Conservation (phyloP, 2,797 vertebrate genomes). For the Phyllotis vaccarum region DNA sequence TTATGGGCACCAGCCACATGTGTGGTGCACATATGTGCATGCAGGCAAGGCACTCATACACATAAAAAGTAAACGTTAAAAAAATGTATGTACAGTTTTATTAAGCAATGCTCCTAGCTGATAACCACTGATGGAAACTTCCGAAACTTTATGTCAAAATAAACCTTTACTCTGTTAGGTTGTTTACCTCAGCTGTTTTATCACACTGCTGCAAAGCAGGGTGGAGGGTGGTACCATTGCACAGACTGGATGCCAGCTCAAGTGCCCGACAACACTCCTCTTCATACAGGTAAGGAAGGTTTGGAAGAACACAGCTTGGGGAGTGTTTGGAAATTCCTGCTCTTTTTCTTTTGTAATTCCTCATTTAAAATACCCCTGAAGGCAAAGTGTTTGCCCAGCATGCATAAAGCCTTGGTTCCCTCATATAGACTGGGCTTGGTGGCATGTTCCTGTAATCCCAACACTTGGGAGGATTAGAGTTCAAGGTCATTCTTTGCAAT, state of each 20-base stretch:
- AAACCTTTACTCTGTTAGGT: background rate
- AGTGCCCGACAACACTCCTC: rapidly evolving
- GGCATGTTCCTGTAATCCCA: background rate
- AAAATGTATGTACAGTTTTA: background rate
- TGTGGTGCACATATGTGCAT: background rate
- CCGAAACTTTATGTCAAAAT: background rate
- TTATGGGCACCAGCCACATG: background rate
- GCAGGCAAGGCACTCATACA: background rate
- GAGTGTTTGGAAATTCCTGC: background rate
- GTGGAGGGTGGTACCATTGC: rapidly evolving
- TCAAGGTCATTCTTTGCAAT: background rate
- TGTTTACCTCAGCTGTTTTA: background rate
- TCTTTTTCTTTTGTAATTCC: background rate
- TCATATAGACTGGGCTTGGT: background rate
- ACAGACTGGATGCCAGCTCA: no score
- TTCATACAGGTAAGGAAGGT: rapidly evolving
- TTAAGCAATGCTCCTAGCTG: background rate
- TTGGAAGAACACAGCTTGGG: background rate
- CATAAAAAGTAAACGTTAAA: background rate
- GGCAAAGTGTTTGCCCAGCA: background rate
- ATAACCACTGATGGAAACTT: background rate
- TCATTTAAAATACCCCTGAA: background rate
- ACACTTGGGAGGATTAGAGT: background rate
- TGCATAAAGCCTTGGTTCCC: background rate
- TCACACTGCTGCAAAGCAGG: no score